These are phyloP conservation scores for Pocota personata DNA, from an alignment of 2,888 invertebrate genomes.

Conservation along the genomic window DNA sequence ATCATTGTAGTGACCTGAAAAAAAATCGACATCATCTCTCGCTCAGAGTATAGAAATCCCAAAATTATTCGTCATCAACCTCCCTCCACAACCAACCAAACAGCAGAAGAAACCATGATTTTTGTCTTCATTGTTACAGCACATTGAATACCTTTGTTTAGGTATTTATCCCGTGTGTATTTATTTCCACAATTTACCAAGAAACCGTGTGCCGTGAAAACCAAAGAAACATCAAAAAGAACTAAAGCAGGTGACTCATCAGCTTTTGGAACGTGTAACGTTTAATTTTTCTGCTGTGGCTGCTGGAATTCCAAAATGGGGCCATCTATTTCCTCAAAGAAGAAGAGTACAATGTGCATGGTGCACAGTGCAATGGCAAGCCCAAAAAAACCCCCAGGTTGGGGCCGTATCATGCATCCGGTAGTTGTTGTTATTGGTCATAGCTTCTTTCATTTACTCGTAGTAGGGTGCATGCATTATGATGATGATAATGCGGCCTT, in stretches of 20 bases:
- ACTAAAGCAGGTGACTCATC: constrained; percentile 66
- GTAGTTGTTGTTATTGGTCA: constrained; percentile 12
- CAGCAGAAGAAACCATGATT: neutral
- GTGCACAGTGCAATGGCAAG: constrained; percentile 35
- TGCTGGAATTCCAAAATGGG: constrained; percentile 61
- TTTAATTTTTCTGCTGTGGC: constrained; percentile 25
- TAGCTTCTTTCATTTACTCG: neutral
- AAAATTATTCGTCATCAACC: constrained; percentile 50
- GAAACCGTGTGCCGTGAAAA: constrained; percentile 2
- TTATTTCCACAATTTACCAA: constrained; percentile 20
- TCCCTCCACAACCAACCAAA: too few relatives aligned
- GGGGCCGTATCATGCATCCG: constrained; percentile 50
- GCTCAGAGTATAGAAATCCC: neutral
- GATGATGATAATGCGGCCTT: neutral
- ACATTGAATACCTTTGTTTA: constrained; percentile 54
- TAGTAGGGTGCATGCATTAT: constrained; percentile 16
- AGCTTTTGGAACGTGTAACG: constrained; percentile 23
- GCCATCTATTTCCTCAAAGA: constrained; percentile 41
- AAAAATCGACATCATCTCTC: constrained; percentile 26
- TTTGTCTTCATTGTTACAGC: constrained; percentile 16
- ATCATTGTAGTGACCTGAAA: constrained; percentile 28
- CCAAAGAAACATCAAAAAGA: constrained; percentile 49
- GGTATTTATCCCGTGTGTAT: constrained; percentile 30
- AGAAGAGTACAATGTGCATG: neutral
- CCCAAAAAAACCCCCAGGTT: constrained; percentile 44